Percentiles rank a stretch among this genome's conserved stretches.
Evolutionary conservation across 2,797 vertebrate species (phyloP).

Genomic region (Craterocephalus amniculus): DNA sequence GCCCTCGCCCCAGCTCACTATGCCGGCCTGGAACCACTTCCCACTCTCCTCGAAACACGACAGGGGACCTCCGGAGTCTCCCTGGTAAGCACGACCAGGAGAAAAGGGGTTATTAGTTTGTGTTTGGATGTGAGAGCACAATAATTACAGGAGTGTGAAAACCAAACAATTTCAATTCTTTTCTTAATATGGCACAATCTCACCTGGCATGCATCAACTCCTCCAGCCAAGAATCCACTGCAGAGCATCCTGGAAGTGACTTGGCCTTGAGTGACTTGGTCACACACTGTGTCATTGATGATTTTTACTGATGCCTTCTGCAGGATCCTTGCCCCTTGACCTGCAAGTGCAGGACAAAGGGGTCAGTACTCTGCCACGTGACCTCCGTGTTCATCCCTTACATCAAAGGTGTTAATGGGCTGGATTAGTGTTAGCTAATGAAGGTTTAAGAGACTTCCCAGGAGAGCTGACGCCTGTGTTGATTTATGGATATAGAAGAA

Average conservation of each 20-base stretch:
- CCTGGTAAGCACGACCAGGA: slow-evolving; percentile 62
- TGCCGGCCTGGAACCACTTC: slow-evolving; percentile 86
- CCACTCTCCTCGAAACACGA: slow-evolving; percentile 81
- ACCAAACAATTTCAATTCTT: slow-evolving; percentile 5
- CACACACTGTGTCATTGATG: slow-evolving; percentile 84
- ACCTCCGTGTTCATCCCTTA: slow-evolving; percentile 48
- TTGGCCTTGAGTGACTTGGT: slow-evolving; percentile 77
- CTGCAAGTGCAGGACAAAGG: slow-evolving; percentile 62
- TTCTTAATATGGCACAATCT: slow-evolving; percentile 27
- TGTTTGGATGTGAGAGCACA: slow-evolving; percentile 26
- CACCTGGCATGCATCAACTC: slow-evolving; percentile 87
- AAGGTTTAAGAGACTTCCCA: slow-evolving; percentile 72
- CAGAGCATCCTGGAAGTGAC: slow-evolving; percentile 87
- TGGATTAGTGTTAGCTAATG: slow-evolving; percentile 73
- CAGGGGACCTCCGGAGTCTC: slow-evolving; percentile 86
- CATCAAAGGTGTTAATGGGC: slow-evolving; percentile 70
- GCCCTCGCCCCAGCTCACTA: slow-evolving; percentile 88
- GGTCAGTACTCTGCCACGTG: slow-evolving; percentile 49
- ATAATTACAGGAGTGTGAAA: slow-evolving; percentile 40
- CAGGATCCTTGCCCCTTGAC: slow-evolving; percentile 60
- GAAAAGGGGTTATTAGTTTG: slow-evolving; percentile 36
- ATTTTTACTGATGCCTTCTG: slow-evolving; percentile 86
- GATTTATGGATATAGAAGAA: slow-evolving; percentile 69
- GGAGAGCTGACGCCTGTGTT: slow-evolving; percentile 50
- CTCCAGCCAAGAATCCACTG: slow-evolving; percentile 83